A percentile compares a stretch with the other conserved stretches of the same genome.
These are phyloP conservation scores for Varroa destructor DNA, from an alignment of 1,140 invertebrate species.

Conservation along the genomic window DNA sequence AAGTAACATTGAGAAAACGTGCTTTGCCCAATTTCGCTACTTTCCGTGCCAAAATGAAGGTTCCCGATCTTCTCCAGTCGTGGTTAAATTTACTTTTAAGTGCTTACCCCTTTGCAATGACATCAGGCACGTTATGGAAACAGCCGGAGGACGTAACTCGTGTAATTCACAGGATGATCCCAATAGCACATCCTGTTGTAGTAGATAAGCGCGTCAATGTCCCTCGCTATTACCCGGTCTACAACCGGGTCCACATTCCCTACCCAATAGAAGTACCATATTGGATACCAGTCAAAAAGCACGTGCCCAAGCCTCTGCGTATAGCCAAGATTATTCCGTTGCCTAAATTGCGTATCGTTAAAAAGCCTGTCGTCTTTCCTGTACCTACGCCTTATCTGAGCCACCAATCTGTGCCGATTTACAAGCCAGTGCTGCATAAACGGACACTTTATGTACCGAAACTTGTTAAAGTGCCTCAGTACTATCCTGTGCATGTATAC, in stretches of 20 bases:
- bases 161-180: not conserved
- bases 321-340: slow-evolving; percentile 12
- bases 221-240: slow-evolving; percentile 9
- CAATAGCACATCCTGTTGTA: slow-evolving; percentile 6
- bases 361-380: not conserved
- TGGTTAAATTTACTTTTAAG: not conserved
- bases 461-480: slow-evolving; percentile 23
- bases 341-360: slow-evolving; percentile 12
- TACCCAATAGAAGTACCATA: slow-evolving; percentile 17
- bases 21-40: not conserved
- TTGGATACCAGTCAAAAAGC: slow-evolving; percentile 18
- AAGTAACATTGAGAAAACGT: no score
- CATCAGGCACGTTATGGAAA: not conserved
- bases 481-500: slow-evolving; percentile 7
- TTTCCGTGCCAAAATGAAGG: slow-evolving; percentile 24
- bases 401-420: slow-evolving; percentile 5
- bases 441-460: slow-evolving; percentile 16
- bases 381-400: not conserved
- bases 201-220: slow-evolving; percentile 5
- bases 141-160: not conserved
- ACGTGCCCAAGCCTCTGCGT: slow-evolving; percentile 3
- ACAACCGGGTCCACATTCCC: slow-evolving; percentile 15
- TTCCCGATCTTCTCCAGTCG: not conserved
- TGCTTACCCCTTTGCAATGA: not conserved
- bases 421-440: slow-evolving; percentile 18